These are phyloP conservation scores for Conus ventricosus DNA, from an alignment of 1,140 invertebrate genomes.

Conservation along the genomic window DNA sequence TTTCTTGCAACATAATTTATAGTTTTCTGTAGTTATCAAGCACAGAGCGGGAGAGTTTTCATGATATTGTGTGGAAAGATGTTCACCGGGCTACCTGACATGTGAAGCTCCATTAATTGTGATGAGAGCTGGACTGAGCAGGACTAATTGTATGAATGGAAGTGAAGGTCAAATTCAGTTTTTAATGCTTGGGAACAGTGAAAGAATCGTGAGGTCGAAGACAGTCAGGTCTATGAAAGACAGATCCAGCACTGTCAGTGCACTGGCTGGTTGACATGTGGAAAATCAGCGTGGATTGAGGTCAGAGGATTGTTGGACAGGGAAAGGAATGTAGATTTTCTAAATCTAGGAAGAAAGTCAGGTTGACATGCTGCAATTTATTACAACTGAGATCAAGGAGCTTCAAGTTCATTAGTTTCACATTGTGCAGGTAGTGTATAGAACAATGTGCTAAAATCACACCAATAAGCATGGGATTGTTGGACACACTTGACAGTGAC, in stretches of 20 bases:
- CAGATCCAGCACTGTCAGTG: neutral
- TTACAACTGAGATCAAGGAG: no score
- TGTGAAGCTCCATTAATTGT: slow-evolving; percentile 24
- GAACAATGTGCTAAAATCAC: no score
- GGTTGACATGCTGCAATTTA: no score
- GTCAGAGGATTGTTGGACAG: no score
- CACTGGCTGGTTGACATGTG: no score
- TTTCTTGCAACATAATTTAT: slow-evolving; percentile 51
- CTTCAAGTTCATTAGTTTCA: no score
- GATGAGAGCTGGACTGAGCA: neutral
- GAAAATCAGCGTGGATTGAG: no score
- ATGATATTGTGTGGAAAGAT: slow-evolving; percentile 38
- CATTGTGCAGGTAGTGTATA: no score
- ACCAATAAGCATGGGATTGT: no score
- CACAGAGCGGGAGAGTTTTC: slow-evolving; percentile 22
- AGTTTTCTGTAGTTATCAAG: slow-evolving; percentile 37
- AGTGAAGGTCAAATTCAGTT: slow-evolving; percentile 26
- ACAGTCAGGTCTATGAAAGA: neutral
- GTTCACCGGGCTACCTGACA: slow-evolving; percentile 32
- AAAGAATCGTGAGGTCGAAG: neutral
- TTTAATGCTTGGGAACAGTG: neutral
- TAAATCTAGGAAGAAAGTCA: no score
- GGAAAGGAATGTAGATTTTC: no score
- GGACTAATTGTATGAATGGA: neutral
- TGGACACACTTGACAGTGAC: no score